These are phyloP conservation scores for Ptychadena robeensis DNA, from an alignment of 2,797 vertebrate genomes.

Conservation along the genomic window DNA sequence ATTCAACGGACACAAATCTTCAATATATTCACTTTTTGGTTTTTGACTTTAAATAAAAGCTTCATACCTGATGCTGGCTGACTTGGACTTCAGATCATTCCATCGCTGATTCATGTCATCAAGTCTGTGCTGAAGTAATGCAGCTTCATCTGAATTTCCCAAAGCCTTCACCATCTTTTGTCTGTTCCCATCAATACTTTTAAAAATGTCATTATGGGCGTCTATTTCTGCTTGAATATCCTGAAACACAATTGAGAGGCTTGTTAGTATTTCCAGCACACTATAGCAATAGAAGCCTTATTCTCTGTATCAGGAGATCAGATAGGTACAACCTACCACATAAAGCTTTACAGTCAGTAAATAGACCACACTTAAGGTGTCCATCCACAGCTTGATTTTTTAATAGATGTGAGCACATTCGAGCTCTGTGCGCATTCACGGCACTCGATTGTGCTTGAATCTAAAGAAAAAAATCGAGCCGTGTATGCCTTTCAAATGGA, in stretches of 20 bases:
- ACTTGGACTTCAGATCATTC: constrained; percentile 93
- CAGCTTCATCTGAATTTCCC: constrained; percentile 92
- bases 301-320: too few relatives aligned
- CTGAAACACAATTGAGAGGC: constrained; percentile 70
- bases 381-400: too few relatives aligned
- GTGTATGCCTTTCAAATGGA: too few relatives aligned
- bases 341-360: too few relatives aligned
- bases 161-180: constrained; percentile 96
- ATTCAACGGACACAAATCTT: not conserved
- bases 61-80: constrained; percentile 88
- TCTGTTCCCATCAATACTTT: constrained; percentile 92
- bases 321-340: too few relatives aligned
- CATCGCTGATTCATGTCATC: constrained; percentile 99
- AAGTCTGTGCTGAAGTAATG: constrained; percentile 91
- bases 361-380: too few relatives aligned
- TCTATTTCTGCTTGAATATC: constrained; percentile 98
- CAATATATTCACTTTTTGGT: too few relatives aligned
- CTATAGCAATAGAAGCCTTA: not conserved
- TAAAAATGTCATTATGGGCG: constrained; percentile 98
- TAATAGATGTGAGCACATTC: too few relatives aligned
- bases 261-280: not conserved
- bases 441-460: too few relatives aligned
- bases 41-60: not conserved
- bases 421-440: too few relatives aligned
- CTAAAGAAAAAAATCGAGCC: too few relatives aligned